Evolutionary conservation across 2,113 vertebrate species (phyloP), one percentile per base, ranked within the genome.

Genomic region (Hoplias malabaricus): DNA sequence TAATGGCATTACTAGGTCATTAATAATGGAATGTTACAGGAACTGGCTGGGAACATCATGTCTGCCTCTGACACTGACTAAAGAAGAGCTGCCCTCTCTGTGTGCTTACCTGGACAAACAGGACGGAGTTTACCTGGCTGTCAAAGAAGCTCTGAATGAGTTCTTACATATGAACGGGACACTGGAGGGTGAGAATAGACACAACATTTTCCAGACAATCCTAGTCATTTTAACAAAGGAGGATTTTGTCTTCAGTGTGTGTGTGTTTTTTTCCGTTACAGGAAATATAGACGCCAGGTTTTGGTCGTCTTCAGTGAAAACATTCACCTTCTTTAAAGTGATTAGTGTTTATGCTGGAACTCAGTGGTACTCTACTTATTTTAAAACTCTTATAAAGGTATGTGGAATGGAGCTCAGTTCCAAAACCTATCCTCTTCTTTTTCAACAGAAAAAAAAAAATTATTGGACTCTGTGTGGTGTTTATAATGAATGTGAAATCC

Each of bases 281-380:
- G 80, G 73, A 27, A 70, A 62, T 43, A 80, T 85, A 53, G 70
- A 38, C 86, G 87, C 43, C 10, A 78, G 83, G 40, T 78, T 46
- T 9, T 89, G 89, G 90, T 81, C 40, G 8, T 86, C 89, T 73
- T 88, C 87, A 29, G 75, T 92, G 42, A 82, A 83, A 6, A 73
- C 79, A 8, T 86, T 88, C 59, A 88, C 88, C 11, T 75, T 85
- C 1, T 86, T 85, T 71, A 90, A 91, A 82, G 89, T 90, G 69
- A 72, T 93, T 83, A 90, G 89, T 75, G 88, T 93, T 82, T 92
- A 92, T 70, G 86, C 89, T 46, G 90, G 91, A 82, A 92, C 87
- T 66, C 86, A 89, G 46, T 91, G 90, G 89, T 92, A 91, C 25
- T 87, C 92, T 69, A 92, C 92, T n/a, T 91, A 82, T 38, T 78